These are phyloP conservation scores for Nymphalis c-album DNA, from an alignment of 2,888 invertebrate species.

Conservation along the genomic window DNA sequence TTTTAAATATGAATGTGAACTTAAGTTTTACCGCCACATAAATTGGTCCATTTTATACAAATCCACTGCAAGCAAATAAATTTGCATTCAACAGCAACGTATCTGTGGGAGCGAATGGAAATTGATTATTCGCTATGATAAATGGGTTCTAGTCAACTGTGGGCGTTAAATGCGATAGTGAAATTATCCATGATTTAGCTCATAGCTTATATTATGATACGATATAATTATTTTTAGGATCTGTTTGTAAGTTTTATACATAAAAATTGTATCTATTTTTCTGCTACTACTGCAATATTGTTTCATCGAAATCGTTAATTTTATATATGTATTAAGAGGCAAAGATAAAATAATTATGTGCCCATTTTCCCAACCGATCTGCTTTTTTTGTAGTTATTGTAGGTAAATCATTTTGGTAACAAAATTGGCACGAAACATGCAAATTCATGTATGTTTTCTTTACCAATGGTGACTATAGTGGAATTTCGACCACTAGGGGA, in stretches of 20 bases:
- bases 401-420: too few relatives aligned
- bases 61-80: slow-evolving; percentile 17
- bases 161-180: slow-evolving; percentile 25
- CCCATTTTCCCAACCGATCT: too few relatives aligned
- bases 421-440: too few relatives aligned
- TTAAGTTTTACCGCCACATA: not conserved
- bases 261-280: too few relatives aligned
- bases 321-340: too few relatives aligned
- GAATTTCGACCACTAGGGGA: too few relatives aligned
- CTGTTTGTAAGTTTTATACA: not conserved
- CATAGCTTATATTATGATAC: not conserved
- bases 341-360: too few relatives aligned
- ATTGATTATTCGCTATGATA: slow-evolving; percentile 30
- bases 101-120: slow-evolving; percentile 23
- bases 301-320: too few relatives aligned
- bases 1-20: not conserved
- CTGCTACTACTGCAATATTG: too few relatives aligned
- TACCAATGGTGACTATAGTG: too few relatives aligned
- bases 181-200: slow-evolving; percentile 22
- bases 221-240: not conserved
- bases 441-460: too few relatives aligned
- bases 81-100: slow-evolving; percentile 25
- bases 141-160: slow-evolving; percentile 26
- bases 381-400: too few relatives aligned
- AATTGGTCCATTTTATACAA: slow-evolving; percentile 17